A percentile compares a stretch with the other conserved stretches of the same genome.
phyloP scores from a whole-genome alignment of 1,140 invertebrate genomes.

The Archivesica marissinica region DNA sequence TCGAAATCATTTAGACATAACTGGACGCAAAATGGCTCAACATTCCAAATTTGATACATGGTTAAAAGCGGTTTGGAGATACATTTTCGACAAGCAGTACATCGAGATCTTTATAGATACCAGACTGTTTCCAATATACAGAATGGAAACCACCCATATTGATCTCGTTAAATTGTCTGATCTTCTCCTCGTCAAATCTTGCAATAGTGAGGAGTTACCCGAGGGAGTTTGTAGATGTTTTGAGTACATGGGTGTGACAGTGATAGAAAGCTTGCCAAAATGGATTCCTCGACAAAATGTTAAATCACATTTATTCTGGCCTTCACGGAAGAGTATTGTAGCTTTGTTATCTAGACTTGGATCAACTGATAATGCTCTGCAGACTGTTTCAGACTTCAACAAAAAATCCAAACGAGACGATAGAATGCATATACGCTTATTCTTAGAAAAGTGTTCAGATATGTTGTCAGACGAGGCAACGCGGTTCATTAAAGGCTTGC shows the following conservation, averaged over 20 bases:
- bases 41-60: neutral
- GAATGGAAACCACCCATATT: neutral
- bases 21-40: neutral
- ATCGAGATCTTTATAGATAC: neutral
- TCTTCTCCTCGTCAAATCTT: neutral
- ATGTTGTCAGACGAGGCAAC: neutral
- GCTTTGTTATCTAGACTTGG: neutral
- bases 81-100: neutral
- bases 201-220: neutral
- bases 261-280: neutral
- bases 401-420: neutral
- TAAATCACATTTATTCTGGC: neutral
- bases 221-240: slow-evolving; percentile 5
- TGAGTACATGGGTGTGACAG: slow-evolving; percentile 5
- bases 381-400: neutral
- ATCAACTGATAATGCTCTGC: neutral
- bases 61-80: neutral
- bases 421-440: neutral
- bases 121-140: neutral
- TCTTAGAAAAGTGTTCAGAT: neutral
- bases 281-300: slow-evolving; percentile 6
- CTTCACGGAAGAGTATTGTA: neutral
- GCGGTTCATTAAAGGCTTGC: neutral
- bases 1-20: neutral
- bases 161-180: neutral